Evolutionary conservation across 2,113 vertebrate species (phyloP), one percentile per base, ranked within the genome.

Genomic region (Dasyprocta punctata): DNA sequence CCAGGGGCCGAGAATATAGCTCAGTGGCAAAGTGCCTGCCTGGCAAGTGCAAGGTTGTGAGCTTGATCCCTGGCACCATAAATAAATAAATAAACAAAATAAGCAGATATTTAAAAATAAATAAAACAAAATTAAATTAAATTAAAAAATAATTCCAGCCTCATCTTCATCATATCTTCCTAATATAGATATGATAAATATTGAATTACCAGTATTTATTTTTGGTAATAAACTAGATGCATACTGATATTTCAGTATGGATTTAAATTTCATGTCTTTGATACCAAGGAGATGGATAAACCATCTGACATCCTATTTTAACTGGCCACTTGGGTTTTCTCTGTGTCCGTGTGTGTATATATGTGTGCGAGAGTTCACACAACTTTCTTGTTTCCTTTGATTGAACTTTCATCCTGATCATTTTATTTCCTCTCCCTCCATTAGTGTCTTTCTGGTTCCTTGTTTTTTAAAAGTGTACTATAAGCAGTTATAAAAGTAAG

Each of bases 241-340:
- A 54, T n/a, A 60, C 16, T 54, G 44, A 71, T 67, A 69, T 19
- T n/a, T 71, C 26, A 85, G 52, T 58, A 54, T 19, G 20, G 73
- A 85, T 89, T 94, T 36, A 73, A 65, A 73, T 88, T 94, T 19
- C 9, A 77, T 56, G 56, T 63, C 33, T 63, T 95, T 85, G 26
- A 65, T 28, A 44, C 47, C 67, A 80, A 71, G 19, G 71, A 71
- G 13, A 58, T 24, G 73, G 36, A 49, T 2, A 33, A 12, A 36
- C 1, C 20, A 77, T 61, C 86, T 80, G 20, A 30, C 1, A 30
- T 44, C 8, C n/a, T 47, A 22, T 26, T 38, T 85, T 52, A 30
- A 52, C 24, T 44, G 24, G 17, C 30, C 19, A 75, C 19, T 67
- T 86, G 36, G 16, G 22, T 22, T 24, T 60, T 20, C 58, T 56